Percentiles rank a stretch among this genome's conserved stretches.
Conservation (phyloP, 2,797 vertebrate genomes). For the Philypnodon macrostomus region DNA sequence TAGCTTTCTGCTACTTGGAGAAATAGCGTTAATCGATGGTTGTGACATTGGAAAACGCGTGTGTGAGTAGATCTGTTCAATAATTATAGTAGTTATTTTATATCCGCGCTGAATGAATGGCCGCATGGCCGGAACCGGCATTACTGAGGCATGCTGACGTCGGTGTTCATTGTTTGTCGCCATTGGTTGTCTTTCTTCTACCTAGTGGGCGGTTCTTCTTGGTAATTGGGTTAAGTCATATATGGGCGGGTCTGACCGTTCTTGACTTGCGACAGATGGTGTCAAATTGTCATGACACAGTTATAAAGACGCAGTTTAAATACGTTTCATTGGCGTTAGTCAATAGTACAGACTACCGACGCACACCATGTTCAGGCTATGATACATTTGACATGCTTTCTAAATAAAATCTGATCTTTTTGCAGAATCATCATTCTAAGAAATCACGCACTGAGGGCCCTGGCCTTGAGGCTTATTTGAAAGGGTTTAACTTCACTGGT, state of each 20-base stretch:
- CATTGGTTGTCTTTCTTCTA: conserved; percentile 33
- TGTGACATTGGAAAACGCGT: too few species aligned
- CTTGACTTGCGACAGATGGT: conserved; percentile 8
- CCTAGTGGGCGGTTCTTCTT: neutral
- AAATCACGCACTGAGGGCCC: conserved; percentile 71
- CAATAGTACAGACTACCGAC: too few species aligned
- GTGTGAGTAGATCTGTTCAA: too few species aligned
- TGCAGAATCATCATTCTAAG: conserved; percentile 69
- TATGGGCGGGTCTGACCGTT: conserved; percentile 25
- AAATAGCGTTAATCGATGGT: rapidly evolving
- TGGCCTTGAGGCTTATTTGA: conserved; percentile 77
- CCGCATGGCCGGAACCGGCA: conserved; percentile 72
- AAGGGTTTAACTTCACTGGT: conserved; percentile 79
- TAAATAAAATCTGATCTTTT: too few species aligned
- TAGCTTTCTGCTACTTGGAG: neutral
- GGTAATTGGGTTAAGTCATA: conserved; percentile 27
- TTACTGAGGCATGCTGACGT: conserved; percentile 13
- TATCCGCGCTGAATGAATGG: too few species aligned
- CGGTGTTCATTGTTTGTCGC: neutral
- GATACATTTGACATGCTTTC: too few species aligned
- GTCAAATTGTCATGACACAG: conserved; percentile 18
- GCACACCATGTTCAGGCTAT: too few species aligned
- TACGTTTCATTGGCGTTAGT: neutral
- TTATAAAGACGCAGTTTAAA: conserved; percentile 13
- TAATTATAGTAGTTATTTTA: too few species aligned